Percentiles rank a stretch among this genome's conserved stretches.
These are phyloP conservation scores for Clarias magur DNA, from an alignment of 2,113 vertebrate species.

Conservation along the genomic window DNA sequence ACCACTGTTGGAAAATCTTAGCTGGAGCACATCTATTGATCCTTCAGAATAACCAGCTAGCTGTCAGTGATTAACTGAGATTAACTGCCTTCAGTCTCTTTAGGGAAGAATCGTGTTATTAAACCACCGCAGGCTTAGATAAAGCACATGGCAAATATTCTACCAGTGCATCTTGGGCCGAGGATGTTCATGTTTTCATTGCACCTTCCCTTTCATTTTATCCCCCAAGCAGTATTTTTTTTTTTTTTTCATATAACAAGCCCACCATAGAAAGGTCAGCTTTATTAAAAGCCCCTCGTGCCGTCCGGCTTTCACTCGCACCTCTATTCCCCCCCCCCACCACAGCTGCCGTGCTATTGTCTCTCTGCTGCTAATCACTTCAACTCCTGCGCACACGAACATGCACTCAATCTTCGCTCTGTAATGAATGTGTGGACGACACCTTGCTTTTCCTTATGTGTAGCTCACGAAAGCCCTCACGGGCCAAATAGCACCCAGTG, in stretches of 20 bases:
- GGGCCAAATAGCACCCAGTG: slow-evolving; percentile 21
- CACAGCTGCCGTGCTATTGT: slow-evolving; percentile 25
- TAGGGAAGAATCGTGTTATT: neutral
- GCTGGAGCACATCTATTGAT: neutral
- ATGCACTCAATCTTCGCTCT: slow-evolving; percentile 15
- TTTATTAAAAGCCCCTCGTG: slow-evolving; percentile 50
- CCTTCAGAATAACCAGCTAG: neutral
- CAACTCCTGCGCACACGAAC: slow-evolving; percentile 45
- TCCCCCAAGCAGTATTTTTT: slow-evolving; percentile 47
- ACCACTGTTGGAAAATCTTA: neutral
- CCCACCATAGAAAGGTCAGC: slow-evolving; percentile 56
- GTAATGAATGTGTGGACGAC: slow-evolving; percentile 57
- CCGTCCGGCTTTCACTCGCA: slow-evolving; percentile 22
- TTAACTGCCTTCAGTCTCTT: neutral
- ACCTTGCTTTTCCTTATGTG: slow-evolving; percentile 40
- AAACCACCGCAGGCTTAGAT: slow-evolving; percentile 2
- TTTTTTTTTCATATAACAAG: slow-evolving; percentile 53
- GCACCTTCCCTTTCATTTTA: slow-evolving; percentile 45
- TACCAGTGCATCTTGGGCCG: neutral
- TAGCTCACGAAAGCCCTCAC: slow-evolving; percentile 51
- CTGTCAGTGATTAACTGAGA: neutral
- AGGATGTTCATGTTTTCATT: slow-evolving; percentile 16
- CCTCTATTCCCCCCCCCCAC: slow-evolving; percentile 28
- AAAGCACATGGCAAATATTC: neutral
- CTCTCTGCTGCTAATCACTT: slow-evolving; percentile 57